Evolutionary conservation across 2,797 vertebrate genomes (phyloP).

Genomic region (Acanthis flammea): DNA sequence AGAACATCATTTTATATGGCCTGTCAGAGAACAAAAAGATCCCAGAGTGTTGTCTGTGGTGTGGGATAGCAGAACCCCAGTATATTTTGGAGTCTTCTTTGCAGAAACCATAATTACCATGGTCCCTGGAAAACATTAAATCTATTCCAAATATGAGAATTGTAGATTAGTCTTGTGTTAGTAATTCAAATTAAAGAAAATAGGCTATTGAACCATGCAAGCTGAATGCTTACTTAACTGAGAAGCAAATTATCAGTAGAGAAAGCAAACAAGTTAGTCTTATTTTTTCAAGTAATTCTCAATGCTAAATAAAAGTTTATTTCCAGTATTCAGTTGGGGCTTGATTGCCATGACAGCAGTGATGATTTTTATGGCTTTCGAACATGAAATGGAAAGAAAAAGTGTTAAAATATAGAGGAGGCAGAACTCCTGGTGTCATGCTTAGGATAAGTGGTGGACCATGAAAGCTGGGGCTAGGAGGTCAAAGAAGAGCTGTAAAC

Average conservation of each 20-base stretch:
- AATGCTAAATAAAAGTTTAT: not conserved
- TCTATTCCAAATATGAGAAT: not conserved
- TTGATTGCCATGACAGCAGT: not conserved
- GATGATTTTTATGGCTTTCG: not conserved
- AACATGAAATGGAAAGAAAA: not conserved
- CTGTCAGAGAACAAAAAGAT: not conserved
- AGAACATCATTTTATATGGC: not conserved
- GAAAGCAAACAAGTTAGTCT: not conserved
- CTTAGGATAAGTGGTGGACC: not conserved
- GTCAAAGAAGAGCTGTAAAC: not conserved
- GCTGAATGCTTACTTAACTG: not conserved
- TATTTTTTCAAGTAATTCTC: not conserved
- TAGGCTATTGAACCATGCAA: not conserved
- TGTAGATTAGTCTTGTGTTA: not conserved
- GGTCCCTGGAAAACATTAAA: not conserved
- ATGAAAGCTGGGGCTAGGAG: not conserved
- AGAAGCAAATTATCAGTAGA: not conserved
- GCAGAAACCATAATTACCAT: not conserved
- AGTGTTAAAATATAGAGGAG: not conserved
- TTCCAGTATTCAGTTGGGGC: not conserved
- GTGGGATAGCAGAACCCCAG: not conserved
- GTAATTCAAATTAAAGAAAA: not conserved
- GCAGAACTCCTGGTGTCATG: not conserved
- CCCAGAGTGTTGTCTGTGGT: not conserved
- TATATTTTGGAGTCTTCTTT: not conserved